Base-by-base conservation (phyloP, 2,888 invertebrate species). In the Leptopilina myrica region DNA sequence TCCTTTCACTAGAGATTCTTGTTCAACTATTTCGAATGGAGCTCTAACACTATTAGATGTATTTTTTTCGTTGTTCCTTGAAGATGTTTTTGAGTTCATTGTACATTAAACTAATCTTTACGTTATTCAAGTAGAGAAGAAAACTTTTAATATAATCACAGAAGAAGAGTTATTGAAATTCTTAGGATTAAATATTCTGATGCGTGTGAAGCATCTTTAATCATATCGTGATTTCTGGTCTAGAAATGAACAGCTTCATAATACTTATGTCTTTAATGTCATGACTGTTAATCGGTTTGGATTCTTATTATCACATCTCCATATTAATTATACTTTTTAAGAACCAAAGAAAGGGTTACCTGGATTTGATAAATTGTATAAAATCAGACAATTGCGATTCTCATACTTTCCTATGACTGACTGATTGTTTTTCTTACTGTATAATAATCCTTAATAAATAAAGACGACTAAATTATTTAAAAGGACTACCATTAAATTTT, bases 151-250 rank as follows among this genome's bases (percentile, higher is more conserved):
- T 5, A 43, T 64, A 14, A n/a, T 78, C 9, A 75, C 53, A 8
- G 65, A 15, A 73, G 33, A 73, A 4, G 79, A 79, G 46, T n/a
- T n/a, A 76, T 79, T 59, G 20, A n/a, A 14, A 2, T 76, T 67
- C 64, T 53, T 79, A 40, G 79, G 79, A 15, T 40, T 79, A 14
- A 79, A 79, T 59, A 33, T 64, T 26, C 26, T 64, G 1, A 64
- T 64, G 11, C 26, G 64, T 2, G 8, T 64, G 15, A 64, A 79
- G 67, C 26, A 53, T 64, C 64, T 81, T 69, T 76, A 78, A n/a
- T 66, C 78, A 66, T 81, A 80, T 43, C 46, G 77, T 64, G 81
- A 82, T 79, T 82, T 79, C 64, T 82, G 80, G 81, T 82, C 81
- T 14, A 77, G 14, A 64, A 80, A 82, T 78, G 76, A 67, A 53